phyloP scores from a whole-genome alignment of 1,140 invertebrate species.

The Metaphire vulgaris region DNA sequence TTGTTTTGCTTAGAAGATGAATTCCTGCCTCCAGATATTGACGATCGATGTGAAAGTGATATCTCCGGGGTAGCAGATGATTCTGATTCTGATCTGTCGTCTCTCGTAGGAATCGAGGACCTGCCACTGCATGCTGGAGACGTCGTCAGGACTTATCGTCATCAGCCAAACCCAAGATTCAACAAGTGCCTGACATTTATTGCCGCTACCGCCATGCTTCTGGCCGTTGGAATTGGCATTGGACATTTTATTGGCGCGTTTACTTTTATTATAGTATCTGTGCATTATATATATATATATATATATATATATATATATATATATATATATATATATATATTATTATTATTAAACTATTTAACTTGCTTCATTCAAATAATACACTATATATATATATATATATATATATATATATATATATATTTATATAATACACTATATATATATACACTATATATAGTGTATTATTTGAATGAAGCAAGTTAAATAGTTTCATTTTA shows the following conservation, averaged over 20 bases:
- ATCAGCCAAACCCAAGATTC: slow-evolving; percentile 22
- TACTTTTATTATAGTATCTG: too few relatives aligned
- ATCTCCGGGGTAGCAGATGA: slow-evolving; percentile 20
- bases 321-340: too few relatives aligned
- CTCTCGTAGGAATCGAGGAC: not conserved
- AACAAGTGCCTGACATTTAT: slow-evolving; percentile 13
- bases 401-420: too few relatives aligned
- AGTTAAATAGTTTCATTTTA: too few relatives aligned
- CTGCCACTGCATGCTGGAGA: not conserved
- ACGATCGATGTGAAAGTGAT: slow-evolving; percentile 25
- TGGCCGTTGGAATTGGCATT: slow-evolving; percentile 18
- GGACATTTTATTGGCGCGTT: slow-evolving; percentile 21
- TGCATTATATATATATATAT: too few relatives aligned
- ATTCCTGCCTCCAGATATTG: slow-evolving; percentile 12
- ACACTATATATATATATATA: too few relatives aligned
- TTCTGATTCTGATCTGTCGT: slow-evolving; percentile 11
- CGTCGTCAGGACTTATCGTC: slow-evolving; percentile 13
- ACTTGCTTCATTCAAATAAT: too few relatives aligned
- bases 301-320: too few relatives aligned
- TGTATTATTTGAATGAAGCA: too few relatives aligned
- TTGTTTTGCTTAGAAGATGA: slow-evolving; percentile 7
- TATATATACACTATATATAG: too few relatives aligned
- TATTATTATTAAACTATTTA: too few relatives aligned
- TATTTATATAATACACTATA: too few relatives aligned
- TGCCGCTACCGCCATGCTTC: slow-evolving; percentile 5